Conservation (phyloP, 2,113 vertebrate genomes). For the Aythya baeri region DNA sequence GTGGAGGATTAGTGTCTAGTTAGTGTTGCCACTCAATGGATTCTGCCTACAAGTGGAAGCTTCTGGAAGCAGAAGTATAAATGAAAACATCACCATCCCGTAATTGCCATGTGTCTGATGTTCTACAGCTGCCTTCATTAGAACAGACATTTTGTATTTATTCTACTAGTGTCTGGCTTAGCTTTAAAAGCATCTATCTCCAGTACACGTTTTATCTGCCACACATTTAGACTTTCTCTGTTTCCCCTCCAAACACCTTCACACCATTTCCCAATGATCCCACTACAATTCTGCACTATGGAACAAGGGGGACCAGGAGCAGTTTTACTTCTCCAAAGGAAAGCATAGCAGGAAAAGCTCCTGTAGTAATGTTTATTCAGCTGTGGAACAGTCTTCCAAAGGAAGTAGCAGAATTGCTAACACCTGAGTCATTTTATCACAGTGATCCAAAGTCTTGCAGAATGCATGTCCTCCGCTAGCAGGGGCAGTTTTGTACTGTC, state of each 20-base stretch:
- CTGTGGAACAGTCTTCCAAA: constrained; percentile 18
- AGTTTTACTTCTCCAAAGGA: background rate
- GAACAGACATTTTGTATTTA: background rate
- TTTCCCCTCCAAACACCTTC: background rate
- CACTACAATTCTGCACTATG: background rate
- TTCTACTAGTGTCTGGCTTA: background rate
- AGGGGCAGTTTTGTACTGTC: background rate
- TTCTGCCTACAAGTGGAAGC: background rate
- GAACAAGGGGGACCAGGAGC: background rate
- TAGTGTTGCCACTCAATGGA: background rate
- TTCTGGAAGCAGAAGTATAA: background rate
- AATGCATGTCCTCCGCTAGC: background rate
- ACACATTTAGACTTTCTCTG: background rate
- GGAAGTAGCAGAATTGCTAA: constrained; percentile 36
- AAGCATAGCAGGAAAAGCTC: constrained; percentile 13
- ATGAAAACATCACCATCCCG: background rate
- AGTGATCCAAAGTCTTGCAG: background rate
- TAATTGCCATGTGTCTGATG: background rate
- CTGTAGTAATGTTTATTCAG: constrained; percentile 45
- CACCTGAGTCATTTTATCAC: constrained; percentile 43
- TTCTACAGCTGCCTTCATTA: background rate
- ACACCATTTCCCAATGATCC: rapidly evolving
- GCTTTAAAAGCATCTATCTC: background rate
- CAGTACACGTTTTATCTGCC: background rate
- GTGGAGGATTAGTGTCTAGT: background rate